Evolutionary conservation across 2,797 vertebrate genomes (phyloP).

Genomic region (Ibycter americanus): DNA sequence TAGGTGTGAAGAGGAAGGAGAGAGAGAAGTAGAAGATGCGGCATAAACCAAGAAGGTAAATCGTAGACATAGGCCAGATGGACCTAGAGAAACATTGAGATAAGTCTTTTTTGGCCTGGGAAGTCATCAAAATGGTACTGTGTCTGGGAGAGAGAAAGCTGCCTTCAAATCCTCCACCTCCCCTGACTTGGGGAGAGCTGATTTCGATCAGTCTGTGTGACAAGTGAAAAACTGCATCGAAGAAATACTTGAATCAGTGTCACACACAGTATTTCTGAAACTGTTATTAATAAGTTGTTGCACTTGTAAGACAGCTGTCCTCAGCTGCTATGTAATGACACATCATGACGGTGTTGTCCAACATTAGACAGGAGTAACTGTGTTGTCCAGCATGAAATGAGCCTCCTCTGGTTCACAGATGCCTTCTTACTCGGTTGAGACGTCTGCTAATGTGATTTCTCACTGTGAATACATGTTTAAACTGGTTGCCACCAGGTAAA

Average conservation of each 20-base stretch:
- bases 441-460: background rate
- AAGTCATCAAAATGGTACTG: background rate
- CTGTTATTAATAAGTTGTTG: background rate
- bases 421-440: background rate
- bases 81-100: background rate
- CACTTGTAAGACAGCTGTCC: background rate
- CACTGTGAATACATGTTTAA: accelerated
- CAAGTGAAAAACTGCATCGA: background rate
- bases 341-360: background rate
- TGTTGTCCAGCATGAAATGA: background rate
- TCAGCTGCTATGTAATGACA: background rate
- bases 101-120: background rate
- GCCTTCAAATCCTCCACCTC: background rate
- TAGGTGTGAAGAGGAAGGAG: background rate
- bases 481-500: background rate
- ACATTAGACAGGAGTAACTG: too few species aligned
- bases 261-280: background rate
- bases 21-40: background rate
- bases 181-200: background rate
- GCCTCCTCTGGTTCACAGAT: background rate
- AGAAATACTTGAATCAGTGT: background rate
- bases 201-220: background rate
- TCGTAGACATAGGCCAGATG: background rate
- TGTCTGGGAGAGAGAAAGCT: background rate
- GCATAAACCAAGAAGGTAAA: background rate